These are phyloP conservation scores for Pharmacophagus antenor DNA, from an alignment of 2,888 invertebrate species.

Conservation along the genomic window DNA sequence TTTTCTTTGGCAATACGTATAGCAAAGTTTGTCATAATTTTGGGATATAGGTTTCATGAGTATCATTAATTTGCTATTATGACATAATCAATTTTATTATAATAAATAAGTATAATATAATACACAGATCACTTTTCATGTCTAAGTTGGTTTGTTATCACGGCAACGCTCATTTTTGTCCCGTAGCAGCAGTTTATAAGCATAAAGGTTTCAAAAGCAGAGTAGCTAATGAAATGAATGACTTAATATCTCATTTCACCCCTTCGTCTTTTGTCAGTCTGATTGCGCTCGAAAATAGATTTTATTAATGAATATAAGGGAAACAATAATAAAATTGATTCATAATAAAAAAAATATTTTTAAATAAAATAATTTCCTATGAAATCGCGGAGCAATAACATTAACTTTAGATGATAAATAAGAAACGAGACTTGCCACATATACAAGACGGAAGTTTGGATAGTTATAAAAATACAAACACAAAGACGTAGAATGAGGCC, in stretches of 20 bases:
- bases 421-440: not conserved
- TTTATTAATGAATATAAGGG: too few relatives aligned
- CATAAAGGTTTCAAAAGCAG: not conserved
- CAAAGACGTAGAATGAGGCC: slow-evolving; percentile 37
- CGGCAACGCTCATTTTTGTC: not conserved
- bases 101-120: too few relatives aligned
- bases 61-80: too few relatives aligned
- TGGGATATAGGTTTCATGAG: too few relatives aligned
- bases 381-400: not conserved
- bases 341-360: not conserved
- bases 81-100: too few relatives aligned
- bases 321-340: not conserved
- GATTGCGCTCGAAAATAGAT: too few relatives aligned
- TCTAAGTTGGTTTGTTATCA: not conserved
- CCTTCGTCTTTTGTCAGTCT: too few relatives aligned
- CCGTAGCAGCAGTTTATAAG: not conserved
- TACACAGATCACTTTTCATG: too few relatives aligned
- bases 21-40: too few relatives aligned
- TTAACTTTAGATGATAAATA: not conserved
- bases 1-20: too few relatives aligned
- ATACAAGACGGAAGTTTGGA: slow-evolving; percentile 21
- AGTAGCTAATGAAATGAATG: not conserved
- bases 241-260: too few relatives aligned
- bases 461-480: slow-evolving; percentile 35
- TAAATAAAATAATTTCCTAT: not conserved